A percentile compares a stretch with the other conserved stretches of the same genome.
Evolutionary conservation across 2,113 vertebrate genomes (phyloP).

Genomic region (Scomber scombrus): DNA sequence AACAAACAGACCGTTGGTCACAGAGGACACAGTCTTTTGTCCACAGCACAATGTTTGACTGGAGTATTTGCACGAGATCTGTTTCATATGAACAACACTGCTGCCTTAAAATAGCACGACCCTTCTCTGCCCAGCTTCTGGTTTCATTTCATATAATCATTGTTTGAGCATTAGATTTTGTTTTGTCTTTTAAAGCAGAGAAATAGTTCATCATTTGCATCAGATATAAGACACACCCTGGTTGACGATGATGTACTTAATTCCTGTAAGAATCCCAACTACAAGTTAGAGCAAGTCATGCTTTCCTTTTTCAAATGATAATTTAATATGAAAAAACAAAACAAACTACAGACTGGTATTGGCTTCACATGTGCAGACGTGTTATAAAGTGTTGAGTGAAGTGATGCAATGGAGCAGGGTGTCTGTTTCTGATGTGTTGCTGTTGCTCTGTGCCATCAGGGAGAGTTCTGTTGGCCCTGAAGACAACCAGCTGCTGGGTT

Average conservation of each 20-base stretch:
- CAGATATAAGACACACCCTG: background rate
- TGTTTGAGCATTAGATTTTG: too few species aligned
- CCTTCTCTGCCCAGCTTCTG: background rate
- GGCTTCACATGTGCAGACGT: background rate
- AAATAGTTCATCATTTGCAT: background rate
- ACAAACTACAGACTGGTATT: background rate
- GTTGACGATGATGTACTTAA: too few species aligned
- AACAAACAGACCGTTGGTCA: background rate
- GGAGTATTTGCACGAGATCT: background rate
- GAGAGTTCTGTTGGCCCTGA: constrained; percentile 64
- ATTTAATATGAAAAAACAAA: background rate
- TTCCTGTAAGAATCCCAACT: background rate
- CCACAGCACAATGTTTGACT: too few species aligned
- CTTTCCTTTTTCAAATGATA: too few species aligned
- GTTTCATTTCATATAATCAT: too few species aligned
- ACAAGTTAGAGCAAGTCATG: background rate
- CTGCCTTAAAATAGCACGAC: background rate
- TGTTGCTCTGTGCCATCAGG: constrained; percentile 44
- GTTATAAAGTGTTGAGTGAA: background rate
- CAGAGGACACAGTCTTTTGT: background rate
- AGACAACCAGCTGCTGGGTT: constrained; percentile 60
- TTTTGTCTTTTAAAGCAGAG: background rate
- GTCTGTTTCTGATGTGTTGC: background rate
- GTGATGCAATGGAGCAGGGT: background rate
- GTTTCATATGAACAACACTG: background rate